phyloP scores from a whole-genome alignment of 2,888 invertebrate genomes.

The Phaonia tiefii region DNA sequence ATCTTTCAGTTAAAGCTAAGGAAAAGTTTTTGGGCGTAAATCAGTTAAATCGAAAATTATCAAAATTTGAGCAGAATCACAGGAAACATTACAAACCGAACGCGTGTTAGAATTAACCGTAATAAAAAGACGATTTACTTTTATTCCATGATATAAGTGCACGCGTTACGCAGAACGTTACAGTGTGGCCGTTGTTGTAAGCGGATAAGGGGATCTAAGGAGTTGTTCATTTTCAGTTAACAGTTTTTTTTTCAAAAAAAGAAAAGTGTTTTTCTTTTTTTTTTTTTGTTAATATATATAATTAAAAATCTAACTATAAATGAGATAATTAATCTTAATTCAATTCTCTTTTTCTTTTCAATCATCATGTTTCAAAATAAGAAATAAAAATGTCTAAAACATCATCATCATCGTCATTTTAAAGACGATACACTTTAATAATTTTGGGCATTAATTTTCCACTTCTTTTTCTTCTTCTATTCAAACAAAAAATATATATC shows the following conservation, averaged over 20 bases:
- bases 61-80: too few species aligned
- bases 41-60: too few species aligned
- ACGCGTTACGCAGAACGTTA: too few species aligned
- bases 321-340: constrained; percentile 32
- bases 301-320: constrained; percentile 42
- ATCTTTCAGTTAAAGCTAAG: too few species aligned
- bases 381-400: constrained; percentile 37
- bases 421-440: not conserved
- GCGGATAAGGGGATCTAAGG: too few species aligned
- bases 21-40: too few species aligned
- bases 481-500: too few species aligned
- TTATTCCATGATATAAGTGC: too few species aligned
- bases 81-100: too few species aligned
- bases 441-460: constrained; percentile 7
- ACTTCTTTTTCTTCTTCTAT: constrained; percentile 3
- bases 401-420: constrained; percentile 2
- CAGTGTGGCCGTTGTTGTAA: too few species aligned
- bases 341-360: constrained; percentile 35
- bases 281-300: constrained; percentile 18
- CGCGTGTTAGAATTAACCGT: too few species aligned
- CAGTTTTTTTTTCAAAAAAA: constrained; percentile 12
- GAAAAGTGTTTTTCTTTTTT: not conserved
- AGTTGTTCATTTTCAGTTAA: not conserved
- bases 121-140: too few species aligned
- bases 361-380: constrained; percentile 18